Conservation (phyloP, 2,797 vertebrate genomes). For the Muscicapa comitata region DNA sequence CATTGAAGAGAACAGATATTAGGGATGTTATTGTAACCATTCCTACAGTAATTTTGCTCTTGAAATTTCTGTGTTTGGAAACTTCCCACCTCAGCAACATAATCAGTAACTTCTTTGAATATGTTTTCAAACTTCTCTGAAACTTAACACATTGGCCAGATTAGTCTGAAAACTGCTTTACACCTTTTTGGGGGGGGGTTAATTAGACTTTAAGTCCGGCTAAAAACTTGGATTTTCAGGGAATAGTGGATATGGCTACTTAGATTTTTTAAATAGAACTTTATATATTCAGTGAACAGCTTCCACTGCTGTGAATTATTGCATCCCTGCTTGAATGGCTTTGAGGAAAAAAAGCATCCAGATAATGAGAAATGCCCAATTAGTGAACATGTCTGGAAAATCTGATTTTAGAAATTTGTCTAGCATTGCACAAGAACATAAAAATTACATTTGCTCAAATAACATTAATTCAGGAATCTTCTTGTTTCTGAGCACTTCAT, state of each 20-base stretch:
- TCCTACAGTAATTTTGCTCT: background rate
- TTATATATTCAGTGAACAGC: background rate
- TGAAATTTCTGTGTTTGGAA: background rate
- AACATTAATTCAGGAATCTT: background rate
- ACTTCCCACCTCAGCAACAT: background rate
- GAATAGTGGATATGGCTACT: background rate
- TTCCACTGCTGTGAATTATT: background rate
- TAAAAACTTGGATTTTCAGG: background rate
- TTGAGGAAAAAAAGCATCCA: background rate
- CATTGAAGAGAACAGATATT: background rate
- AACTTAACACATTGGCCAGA: background rate
- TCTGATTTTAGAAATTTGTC: constrained; percentile 31
- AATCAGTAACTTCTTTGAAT: background rate
- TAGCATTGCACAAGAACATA: background rate
- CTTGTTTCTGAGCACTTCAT: background rate
- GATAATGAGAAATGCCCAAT: background rate
- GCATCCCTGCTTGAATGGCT: background rate
- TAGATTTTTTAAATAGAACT: background rate
- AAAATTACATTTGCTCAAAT: background rate
- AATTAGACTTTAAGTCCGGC: background rate
- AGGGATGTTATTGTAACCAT: background rate
- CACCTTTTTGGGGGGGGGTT: background rate
- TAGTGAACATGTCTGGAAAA: constrained; percentile 39
- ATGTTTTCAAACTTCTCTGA: background rate
- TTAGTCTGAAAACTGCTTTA: background rate